Evolutionary conservation across 2,113 vertebrate genomes (phyloP).

Genomic region (Chascanopsetta lugubris): DNA sequence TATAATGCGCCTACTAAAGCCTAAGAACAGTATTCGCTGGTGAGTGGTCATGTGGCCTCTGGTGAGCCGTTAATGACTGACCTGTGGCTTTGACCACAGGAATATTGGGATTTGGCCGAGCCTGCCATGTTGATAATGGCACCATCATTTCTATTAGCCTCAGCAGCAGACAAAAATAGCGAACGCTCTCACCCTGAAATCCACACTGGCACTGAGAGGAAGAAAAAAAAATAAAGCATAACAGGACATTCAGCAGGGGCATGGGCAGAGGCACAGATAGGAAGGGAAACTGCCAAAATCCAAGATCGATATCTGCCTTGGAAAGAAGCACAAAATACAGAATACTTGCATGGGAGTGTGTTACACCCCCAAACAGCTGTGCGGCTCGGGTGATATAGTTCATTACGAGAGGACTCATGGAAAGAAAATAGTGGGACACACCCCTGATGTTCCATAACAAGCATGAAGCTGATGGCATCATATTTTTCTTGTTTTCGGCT

Average conservation of each 20-base stretch:
- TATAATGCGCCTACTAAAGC: neutral
- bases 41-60: conserved; percentile 8
- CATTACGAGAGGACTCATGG: conserved; percentile 36
- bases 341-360: conserved; percentile 43
- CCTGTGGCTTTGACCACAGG: conserved; percentile 34
- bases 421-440: conserved; percentile 21
- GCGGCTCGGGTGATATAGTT: conserved; percentile 34
- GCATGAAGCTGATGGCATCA: conserved; percentile 43
- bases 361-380: conserved; percentile 72
- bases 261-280: conserved; percentile 22
- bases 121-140: conserved; percentile 52
- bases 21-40: neutral
- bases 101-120: conserved; percentile 49
- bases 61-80: conserved; percentile 54
- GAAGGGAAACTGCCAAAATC: conserved; percentile 46
- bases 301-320: conserved; percentile 65
- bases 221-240: conserved; percentile 25
- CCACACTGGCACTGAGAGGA: conserved; percentile 42
- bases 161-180: conserved; percentile 56
- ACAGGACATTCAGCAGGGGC: conserved; percentile 42
- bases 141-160: conserved; percentile 35
- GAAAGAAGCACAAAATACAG: conserved; percentile 48
- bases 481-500: conserved; percentile 23
- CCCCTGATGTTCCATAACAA: conserved; percentile 62
- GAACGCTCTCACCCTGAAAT: conserved; percentile 47